Evolutionary conservation across 1,140 invertebrate genomes (phyloP).

Genomic region (Dufourea novaeangliae): DNA sequence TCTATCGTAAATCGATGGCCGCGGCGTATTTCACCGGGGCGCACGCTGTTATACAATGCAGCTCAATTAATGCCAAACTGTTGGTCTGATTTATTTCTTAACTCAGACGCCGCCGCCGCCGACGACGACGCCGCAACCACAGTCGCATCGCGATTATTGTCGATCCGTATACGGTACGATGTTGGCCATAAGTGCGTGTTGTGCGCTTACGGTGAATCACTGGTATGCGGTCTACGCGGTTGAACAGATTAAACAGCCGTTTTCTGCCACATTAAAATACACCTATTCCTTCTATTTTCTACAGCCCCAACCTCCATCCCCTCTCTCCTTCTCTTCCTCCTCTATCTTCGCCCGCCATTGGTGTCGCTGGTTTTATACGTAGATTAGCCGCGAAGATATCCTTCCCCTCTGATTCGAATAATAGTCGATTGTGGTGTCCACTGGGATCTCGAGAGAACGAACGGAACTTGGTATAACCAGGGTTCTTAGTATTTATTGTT

Average conservation of each 20-base stretch:
- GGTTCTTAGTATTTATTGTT: background rate
- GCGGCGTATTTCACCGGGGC: constrained; percentile 78
- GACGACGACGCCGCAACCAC: constrained; percentile 9
- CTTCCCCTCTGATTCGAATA: constrained; percentile 35
- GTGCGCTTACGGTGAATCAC: constrained; percentile 36
- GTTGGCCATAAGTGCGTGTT: constrained; percentile 41
- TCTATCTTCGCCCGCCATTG: background rate
- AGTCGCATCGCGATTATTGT: constrained; percentile 63
- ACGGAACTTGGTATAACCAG: constrained; percentile 3
- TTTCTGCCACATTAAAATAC: constrained; percentile 42
- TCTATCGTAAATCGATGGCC: constrained; percentile 81
- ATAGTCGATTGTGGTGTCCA: constrained; percentile 49
- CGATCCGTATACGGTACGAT: constrained; percentile 61
- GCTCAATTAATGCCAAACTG: constrained; percentile 81
- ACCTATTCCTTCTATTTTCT: no score
- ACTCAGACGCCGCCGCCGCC: constrained; percentile 56
- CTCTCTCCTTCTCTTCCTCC: background rate
- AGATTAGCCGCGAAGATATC: constrained; percentile 45
- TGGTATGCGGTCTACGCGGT: constrained; percentile 50
- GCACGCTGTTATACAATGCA: constrained; percentile 76
- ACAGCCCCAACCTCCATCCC: no score
- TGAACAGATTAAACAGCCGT: constrained; percentile 52
- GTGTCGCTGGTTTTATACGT: background rate
- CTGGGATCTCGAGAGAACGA: background rate
- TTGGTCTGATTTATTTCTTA: constrained; percentile 80